phyloP scores from a whole-genome alignment of 37 sponge, comb jelly and placozoan species.

The Petrosia ficiformis region DNA sequence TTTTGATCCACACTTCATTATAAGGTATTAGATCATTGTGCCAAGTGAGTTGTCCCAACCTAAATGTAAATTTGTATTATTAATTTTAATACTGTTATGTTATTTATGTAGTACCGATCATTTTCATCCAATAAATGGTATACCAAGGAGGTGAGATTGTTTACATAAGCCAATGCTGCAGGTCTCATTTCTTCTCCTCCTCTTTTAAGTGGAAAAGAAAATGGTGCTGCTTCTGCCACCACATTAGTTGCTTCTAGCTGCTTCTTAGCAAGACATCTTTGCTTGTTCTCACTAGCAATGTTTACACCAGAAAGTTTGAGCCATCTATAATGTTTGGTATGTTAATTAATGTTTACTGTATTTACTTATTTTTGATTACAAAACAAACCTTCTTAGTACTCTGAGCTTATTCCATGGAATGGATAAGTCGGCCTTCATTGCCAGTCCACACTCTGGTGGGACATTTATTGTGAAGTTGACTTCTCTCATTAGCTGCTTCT shows the following conservation, averaged over 20 bases:
- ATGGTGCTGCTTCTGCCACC: slow-evolving; percentile 7
- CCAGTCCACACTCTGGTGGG: background rate
- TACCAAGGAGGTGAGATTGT: background rate
- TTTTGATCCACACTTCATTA: slow-evolving; percentile 43
- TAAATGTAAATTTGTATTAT: background rate
- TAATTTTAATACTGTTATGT: background rate
- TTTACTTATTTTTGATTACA: background rate
- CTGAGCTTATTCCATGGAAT: slow-evolving; percentile 18
- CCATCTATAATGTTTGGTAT: slow-evolving; percentile 5
- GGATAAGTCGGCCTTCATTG: slow-evolving; percentile 11
- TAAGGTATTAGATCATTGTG: slow-evolving; percentile 39
- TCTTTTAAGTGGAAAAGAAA: background rate
- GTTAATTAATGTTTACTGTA: background rate
- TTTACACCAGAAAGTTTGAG: slow-evolving; percentile 6
- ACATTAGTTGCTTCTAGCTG: background rate
- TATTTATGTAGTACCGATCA: background rate
- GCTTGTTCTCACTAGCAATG: slow-evolving; percentile 6
- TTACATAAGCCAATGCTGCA: background rate
- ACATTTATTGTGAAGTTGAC: background rate
- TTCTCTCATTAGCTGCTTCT: background rate
- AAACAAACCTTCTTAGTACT: background rate
- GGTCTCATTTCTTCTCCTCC: background rate
- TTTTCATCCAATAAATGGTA: slow-evolving; percentile 1
- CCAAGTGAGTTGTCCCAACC: slow-evolving; percentile 11
- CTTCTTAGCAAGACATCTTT: background rate